phyloP scores from a whole-genome alignment of 2,888 invertebrate genomes.

The Pomacea canaliculata region DNA sequence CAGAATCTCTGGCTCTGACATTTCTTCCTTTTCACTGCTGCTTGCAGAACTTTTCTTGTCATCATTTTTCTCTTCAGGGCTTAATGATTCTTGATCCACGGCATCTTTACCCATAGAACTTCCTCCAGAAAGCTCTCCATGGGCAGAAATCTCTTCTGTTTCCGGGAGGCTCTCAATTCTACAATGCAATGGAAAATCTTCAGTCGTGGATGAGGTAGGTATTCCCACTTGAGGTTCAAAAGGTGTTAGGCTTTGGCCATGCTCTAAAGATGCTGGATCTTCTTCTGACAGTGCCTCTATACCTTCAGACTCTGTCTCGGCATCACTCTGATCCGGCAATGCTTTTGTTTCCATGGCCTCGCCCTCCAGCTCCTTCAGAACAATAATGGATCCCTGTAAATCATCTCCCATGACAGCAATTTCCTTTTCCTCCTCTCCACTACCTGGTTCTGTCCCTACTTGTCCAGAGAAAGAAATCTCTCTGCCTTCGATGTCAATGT shows the following conservation, averaged over 20 bases:
- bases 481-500: not conserved
- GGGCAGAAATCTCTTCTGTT: not conserved
- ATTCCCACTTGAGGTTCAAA: too few species aligned
- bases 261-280: too few species aligned
- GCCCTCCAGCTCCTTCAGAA: not conserved
- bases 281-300: too few species aligned
- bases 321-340: too few species aligned
- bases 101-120: not conserved
- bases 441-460: not conserved
- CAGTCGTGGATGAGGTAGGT: too few species aligned
- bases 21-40: constrained; percentile 2
- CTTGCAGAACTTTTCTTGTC: not conserved
- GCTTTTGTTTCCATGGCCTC: too few species aligned
- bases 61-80: not conserved
- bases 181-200: too few species aligned
- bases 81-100: constrained; percentile 1
- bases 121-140: not conserved
- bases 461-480: not conserved
- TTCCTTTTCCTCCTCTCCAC: not conserved
- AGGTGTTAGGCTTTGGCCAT: too few species aligned
- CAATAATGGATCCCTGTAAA: not conserved
- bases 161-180: too few species aligned
- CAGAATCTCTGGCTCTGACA: constrained; percentile 13
- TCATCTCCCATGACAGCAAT: not conserved
- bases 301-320: too few species aligned